Percentiles rank a stretch among this genome's conserved stretches.
These are phyloP conservation scores for Rhineura floridana DNA, from an alignment of 2,113 vertebrate genomes.

Conservation along the genomic window DNA sequence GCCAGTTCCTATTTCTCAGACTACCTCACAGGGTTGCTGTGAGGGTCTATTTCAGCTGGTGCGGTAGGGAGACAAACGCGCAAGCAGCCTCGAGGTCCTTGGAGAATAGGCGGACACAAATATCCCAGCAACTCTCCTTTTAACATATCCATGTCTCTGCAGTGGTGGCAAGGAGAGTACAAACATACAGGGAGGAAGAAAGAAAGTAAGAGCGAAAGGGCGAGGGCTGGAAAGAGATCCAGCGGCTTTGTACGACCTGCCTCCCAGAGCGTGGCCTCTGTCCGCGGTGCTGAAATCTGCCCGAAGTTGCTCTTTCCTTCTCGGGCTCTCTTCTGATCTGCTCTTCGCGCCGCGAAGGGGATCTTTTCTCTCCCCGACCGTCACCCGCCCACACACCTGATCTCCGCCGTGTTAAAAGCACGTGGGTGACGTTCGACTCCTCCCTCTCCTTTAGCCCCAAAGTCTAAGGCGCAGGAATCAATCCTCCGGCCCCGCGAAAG, in stretches of 20 bases:
- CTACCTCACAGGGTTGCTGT: not conserved
- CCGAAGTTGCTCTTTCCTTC: fast-evolving
- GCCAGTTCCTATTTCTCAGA: no score
- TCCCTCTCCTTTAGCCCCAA: not conserved
- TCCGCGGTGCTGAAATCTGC: conserved; percentile 20
- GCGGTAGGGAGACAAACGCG: not conserved
- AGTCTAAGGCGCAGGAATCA: not conserved
- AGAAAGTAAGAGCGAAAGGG: not conserved
- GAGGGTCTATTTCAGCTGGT: not conserved
- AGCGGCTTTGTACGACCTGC: not conserved
- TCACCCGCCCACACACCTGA: not conserved
- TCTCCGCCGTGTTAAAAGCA: not conserved
- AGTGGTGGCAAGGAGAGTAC: not conserved
- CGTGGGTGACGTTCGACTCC: not conserved
- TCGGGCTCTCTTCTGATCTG: not conserved
- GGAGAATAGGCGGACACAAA: not conserved
- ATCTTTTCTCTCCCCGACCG: not conserved
- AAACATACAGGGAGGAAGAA: not conserved
- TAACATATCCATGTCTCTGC: not conserved
- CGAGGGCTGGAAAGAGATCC: not conserved
- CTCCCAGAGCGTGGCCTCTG: not conserved
- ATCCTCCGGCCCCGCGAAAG: not conserved
- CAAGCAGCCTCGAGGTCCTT: not conserved
- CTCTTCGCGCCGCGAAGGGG: no score
- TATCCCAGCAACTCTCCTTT: not conserved